Evolutionary conservation across 2,113 vertebrate species (phyloP).

Genomic region (Sphyrna mokarran): DNA sequence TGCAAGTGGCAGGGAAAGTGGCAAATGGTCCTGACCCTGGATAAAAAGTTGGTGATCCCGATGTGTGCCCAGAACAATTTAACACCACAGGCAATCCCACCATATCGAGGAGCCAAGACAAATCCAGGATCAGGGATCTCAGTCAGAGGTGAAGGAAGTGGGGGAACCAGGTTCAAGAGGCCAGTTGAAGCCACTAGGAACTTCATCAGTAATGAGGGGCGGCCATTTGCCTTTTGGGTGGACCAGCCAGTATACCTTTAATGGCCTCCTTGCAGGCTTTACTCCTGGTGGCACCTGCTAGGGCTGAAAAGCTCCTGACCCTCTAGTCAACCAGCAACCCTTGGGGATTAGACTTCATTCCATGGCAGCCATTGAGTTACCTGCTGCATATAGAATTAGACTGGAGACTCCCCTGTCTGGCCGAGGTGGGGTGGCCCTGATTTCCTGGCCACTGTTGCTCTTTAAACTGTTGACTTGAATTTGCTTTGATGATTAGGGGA

Average conservation of each 20-base stretch:
- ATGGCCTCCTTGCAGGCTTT: background rate
- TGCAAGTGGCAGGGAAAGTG: background rate
- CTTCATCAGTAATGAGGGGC: background rate
- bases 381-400: too few relatives aligned
- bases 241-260: background rate
- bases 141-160: background rate
- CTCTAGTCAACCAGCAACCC: too few relatives aligned
- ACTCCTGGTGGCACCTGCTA: too few relatives aligned
- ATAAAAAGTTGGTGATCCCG: background rate
- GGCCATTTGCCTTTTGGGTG: background rate
- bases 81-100: too few relatives aligned
- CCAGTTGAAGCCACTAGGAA: background rate
- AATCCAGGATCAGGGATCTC: too few relatives aligned
- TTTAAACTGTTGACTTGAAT: background rate
- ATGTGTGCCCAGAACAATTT: background rate
- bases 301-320: too few relatives aligned
- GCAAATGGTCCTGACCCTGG: background rate
- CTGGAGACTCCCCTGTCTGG: too few relatives aligned
- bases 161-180: background rate
- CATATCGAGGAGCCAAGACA: too few relatives aligned
- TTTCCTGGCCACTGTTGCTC: too few relatives aligned
- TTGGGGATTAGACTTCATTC: too few relatives aligned
- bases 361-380: too few relatives aligned
- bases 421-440: too few relatives aligned
- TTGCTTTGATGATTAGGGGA: background rate